Evolutionary conservation across 2,797 vertebrate genomes (phyloP).

Genomic region (Acrossocheilus wenchowensis): DNA sequence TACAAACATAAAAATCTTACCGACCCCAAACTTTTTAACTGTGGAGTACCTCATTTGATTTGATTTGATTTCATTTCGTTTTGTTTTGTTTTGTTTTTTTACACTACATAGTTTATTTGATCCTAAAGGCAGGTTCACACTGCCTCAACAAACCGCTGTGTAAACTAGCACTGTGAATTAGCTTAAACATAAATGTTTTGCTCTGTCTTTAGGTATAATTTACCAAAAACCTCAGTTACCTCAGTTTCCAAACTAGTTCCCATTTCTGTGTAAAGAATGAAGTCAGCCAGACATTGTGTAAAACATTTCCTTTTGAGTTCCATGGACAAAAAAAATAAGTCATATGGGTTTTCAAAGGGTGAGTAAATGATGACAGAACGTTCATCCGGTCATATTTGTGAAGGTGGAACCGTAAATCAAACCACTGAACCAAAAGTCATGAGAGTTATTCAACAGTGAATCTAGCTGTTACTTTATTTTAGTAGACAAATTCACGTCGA

Average conservation of each 20-base stretch:
- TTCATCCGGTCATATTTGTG: not conserved
- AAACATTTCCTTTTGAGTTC: not conserved
- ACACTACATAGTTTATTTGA: not conserved
- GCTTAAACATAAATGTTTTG: not conserved
- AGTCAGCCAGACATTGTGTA: not conserved
- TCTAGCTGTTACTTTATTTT: not conserved
- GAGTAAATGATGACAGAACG: not conserved
- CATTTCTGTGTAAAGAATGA: not conserved
- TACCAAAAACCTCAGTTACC: not conserved
- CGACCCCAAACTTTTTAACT: not conserved
- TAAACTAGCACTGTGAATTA: not conserved
- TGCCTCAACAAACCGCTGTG: not conserved
- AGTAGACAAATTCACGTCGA: not conserved
- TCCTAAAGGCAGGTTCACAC: not conserved
- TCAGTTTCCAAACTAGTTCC: not conserved
- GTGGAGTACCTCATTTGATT: not conserved
- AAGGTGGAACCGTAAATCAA: not conserved
- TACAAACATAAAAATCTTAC: not conserved
- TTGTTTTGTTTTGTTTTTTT: too few relatives aligned
- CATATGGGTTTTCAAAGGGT: not conserved
- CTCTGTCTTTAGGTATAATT: not conserved
- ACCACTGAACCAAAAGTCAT: not conserved
- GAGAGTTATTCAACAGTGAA: not conserved
- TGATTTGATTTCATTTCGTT: not conserved
- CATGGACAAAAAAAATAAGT: not conserved